Conservation (phyloP, 2,113 vertebrate species). For the Trematocara unimaculatum region DNA sequence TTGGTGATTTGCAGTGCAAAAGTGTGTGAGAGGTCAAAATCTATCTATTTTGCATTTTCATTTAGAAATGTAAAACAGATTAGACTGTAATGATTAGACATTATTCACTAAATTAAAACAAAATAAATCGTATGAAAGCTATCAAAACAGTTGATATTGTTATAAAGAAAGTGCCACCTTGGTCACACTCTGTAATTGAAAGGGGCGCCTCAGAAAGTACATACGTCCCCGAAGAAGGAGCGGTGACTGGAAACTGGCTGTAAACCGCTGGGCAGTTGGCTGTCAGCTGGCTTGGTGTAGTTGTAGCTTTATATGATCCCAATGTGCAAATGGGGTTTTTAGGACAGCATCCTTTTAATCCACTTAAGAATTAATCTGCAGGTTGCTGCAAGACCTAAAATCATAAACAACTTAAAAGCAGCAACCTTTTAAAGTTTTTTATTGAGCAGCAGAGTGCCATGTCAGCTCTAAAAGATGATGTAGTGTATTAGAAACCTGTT, state of each 20-base stretch:
- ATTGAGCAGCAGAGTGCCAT: neutral
- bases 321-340: neutral
- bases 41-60: neutral
- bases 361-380: constrained; percentile 26
- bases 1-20: neutral
- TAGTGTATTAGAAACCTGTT: neutral
- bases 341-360: constrained; percentile 42
- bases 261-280: rapidly evolving
- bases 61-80: neutral
- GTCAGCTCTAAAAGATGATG: neutral
- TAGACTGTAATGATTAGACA: neutral
- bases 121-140: neutral
- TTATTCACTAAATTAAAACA: neutral
- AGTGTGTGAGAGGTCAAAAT: neutral
- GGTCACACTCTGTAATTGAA: neutral
- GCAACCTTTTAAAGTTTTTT: neutral
- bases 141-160: neutral
- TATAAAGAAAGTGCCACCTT: neutral
- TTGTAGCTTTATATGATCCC: neutral
- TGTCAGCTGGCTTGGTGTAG: neutral
- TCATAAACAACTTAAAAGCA: neutral
- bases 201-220: neutral
- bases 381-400: neutral
- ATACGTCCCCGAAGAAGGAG: rapidly evolving
- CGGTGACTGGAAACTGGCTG: neutral